Conservation (phyloP, 2,888 invertebrate genomes). For the Steinernema scapterisci region DNA sequence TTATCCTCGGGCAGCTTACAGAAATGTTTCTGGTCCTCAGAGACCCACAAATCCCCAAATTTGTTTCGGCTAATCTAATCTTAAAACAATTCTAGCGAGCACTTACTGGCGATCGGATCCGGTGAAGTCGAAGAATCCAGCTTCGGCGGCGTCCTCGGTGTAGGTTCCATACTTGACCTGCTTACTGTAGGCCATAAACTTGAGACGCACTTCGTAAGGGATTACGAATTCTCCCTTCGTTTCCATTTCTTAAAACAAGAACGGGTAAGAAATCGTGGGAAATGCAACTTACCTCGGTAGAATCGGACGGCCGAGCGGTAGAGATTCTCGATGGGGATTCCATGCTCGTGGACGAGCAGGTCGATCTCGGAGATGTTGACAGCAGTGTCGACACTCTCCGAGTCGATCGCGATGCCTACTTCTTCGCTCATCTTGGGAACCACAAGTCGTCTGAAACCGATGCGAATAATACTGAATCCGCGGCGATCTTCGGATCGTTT, state of each 20-base stretch:
- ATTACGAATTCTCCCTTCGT: constrained; percentile 52
- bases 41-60: not conserved
- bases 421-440: constrained; percentile 5
- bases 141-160: constrained; percentile 48
- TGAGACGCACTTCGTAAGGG: constrained; percentile 59
- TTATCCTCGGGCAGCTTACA: not conserved
- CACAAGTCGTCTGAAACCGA: not conserved
- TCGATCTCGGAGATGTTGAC: not conserved
- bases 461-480: too few relatives aligned
- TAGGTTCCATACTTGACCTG: constrained; percentile 56
- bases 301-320: constrained; percentile 87
- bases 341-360: not conserved
- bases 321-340: constrained; percentile 75
- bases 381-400: not conserved
- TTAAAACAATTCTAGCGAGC: not conserved
- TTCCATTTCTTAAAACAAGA: constrained; percentile 52
- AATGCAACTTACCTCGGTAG: constrained; percentile 81
- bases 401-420: constrained; percentile 3
- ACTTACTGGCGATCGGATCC: constrained; percentile 20
- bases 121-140: constrained; percentile 26
- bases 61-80: not conserved
- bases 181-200: constrained; percentile 60
- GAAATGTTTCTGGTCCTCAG: too few relatives aligned
- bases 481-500: too few relatives aligned
- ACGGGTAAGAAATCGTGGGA: not conserved